Percentiles rank a stretch among this genome's conserved stretches.
These are phyloP conservation scores for Lithosia quadra DNA, from an alignment of 2,888 invertebrate species.

Conservation along the genomic window DNA sequence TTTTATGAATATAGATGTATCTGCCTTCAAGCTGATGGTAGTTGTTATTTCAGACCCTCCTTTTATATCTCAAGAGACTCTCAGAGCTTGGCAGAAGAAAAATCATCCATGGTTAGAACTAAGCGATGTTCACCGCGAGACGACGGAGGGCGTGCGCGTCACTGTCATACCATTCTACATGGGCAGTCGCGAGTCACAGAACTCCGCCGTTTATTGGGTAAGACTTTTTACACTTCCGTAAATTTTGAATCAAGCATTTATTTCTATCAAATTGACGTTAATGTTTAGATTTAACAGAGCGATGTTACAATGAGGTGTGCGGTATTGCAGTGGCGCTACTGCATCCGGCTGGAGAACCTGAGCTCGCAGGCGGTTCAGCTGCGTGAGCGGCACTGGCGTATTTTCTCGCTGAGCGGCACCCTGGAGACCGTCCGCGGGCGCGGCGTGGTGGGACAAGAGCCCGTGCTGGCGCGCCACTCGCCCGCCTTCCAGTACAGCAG, in stretches of 20 bases:
- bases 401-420: conserved; percentile 97
- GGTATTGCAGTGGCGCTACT: conserved; percentile 95
- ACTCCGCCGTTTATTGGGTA: conserved; percentile 97
- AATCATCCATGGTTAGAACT: conserved; percentile 99
- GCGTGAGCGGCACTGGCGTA: conserved; percentile 99
- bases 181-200: conserved; percentile 97
- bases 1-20: too few species aligned
- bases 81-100: conserved; percentile 98
- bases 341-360: conserved; percentile 98
- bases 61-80: conserved; percentile 95
- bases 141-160: conserved; percentile 97
- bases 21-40: not conserved
- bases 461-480: conserved; percentile 93
- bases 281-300: not conserved
- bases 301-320: not conserved
- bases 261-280: not conserved
- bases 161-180: conserved; percentile 99
- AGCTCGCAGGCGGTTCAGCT: conserved; percentile 96
- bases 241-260: not conserved
- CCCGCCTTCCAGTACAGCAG: conserved; percentile 99
- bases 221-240: conserved; percentile 38
- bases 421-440: conserved; percentile 97
- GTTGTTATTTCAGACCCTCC: conserved; percentile 89
- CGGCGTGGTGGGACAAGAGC: conserved; percentile 99
- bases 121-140: conserved; percentile 98